These are phyloP conservation scores for Formica aserva DNA, from an alignment of 2,888 invertebrate genomes.

Conservation along the genomic window DNA sequence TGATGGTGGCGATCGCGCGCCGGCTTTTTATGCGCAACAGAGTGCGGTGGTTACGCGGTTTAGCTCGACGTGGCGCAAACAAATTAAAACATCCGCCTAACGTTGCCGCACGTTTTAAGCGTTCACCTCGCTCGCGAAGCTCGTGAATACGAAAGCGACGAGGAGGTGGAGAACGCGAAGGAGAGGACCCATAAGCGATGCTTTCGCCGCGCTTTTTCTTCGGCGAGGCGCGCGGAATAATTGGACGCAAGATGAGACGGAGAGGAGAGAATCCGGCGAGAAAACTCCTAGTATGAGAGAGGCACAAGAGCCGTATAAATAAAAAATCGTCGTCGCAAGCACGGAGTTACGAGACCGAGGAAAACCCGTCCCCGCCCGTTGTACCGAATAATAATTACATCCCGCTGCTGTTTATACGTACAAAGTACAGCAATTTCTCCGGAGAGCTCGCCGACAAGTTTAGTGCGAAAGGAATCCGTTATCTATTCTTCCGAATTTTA, in stretches of 20 bases:
- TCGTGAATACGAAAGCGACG: constrained; percentile 53
- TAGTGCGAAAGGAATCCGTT: not conserved
- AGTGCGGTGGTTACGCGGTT: constrained; percentile 51
- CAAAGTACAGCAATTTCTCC: constrained; percentile 63
- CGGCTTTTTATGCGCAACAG: constrained; percentile 46
- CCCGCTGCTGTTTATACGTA: constrained; percentile 52
- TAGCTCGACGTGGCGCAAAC: constrained; percentile 50
- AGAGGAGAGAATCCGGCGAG: constrained; percentile 57
- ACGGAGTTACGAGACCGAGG: constrained; percentile 53
- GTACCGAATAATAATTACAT: constrained; percentile 69
- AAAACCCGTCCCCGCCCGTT: constrained; percentile 52
- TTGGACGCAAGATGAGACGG: constrained; percentile 62
- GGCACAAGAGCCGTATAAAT: constrained; percentile 68
- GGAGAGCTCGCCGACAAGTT: constrained; percentile 38
- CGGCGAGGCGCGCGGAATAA: constrained; percentile 58
- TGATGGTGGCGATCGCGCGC: constrained; percentile 29
- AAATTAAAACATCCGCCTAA: constrained; percentile 52
- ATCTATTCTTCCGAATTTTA: not conserved
- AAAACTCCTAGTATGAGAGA: constrained; percentile 47
- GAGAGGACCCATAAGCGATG: constrained; percentile 63
- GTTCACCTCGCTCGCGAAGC: constrained; percentile 30
- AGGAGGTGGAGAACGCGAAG: constrained; percentile 38
- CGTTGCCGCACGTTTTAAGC: constrained; percentile 45
- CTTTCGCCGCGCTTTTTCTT: constrained; percentile 61
- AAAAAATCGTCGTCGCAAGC: constrained; percentile 63